A percentile compares a stretch with the other conserved stretches of the same genome.
Conservation (phyloP, 1,140 invertebrate species). For the Hyles euphorbiae region DNA sequence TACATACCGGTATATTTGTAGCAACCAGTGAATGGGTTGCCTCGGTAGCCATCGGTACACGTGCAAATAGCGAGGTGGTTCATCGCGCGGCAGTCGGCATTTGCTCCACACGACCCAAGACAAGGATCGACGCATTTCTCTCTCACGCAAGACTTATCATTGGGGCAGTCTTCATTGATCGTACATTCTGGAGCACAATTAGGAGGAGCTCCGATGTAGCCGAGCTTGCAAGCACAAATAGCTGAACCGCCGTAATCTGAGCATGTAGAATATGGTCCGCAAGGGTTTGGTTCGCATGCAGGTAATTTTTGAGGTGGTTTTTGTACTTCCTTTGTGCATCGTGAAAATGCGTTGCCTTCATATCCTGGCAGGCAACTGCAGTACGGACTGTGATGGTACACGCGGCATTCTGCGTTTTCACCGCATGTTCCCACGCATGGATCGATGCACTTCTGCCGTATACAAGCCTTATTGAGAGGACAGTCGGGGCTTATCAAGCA, state of each 20-base stretch:
- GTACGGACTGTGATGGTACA: slow-evolving; percentile 80
- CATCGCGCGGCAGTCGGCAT: slow-evolving; percentile 77
- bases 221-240: slow-evolving; percentile 78
- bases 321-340: slow-evolving; percentile 71
- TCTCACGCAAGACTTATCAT: slow-evolving; percentile 79
- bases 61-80: slow-evolving; percentile 80
- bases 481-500: slow-evolving; percentile 84
- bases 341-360: slow-evolving; percentile 80
- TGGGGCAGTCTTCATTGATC: slow-evolving; percentile 81
- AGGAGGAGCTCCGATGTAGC: slow-evolving; percentile 78
- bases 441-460: slow-evolving; percentile 80
- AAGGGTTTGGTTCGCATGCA: slow-evolving; percentile 79
- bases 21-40: slow-evolving; percentile 81
- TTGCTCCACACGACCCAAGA: slow-evolving; percentile 80
- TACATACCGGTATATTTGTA: slow-evolving; percentile 76
- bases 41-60: slow-evolving; percentile 78
- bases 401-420: slow-evolving; percentile 83
- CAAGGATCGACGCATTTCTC: slow-evolving; percentile 83
- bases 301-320: slow-evolving; percentile 52
- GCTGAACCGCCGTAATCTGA: slow-evolving; percentile 74
- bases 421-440: slow-evolving; percentile 84
- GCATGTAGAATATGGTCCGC: slow-evolving; percentile 80
- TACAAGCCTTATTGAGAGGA: slow-evolving; percentile 78
- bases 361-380: slow-evolving; percentile 78
- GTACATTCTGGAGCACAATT: slow-evolving; percentile 82